phyloP scores from a whole-genome alignment of 2,113 vertebrate species.

The Vicugna pacos region DNA sequence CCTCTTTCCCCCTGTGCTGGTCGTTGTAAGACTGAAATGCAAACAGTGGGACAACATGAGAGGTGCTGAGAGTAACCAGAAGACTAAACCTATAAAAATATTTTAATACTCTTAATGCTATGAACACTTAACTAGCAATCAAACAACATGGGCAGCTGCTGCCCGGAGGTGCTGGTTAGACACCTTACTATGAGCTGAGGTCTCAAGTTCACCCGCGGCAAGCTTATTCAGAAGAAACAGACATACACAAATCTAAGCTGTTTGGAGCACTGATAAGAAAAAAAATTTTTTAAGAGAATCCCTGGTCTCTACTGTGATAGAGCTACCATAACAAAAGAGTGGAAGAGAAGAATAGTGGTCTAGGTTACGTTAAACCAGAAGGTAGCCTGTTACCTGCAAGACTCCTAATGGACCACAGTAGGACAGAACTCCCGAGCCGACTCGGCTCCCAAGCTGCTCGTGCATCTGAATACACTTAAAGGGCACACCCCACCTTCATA shows the following conservation, averaged over 20 bases:
- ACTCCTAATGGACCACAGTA: background rate
- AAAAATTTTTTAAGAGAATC: background rate
- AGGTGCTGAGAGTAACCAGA: background rate
- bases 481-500: background rate
- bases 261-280: background rate
- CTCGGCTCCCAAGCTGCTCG: background rate
- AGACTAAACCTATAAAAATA: background rate
- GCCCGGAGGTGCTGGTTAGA: background rate
- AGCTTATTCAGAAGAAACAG: background rate
- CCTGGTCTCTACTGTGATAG: background rate
- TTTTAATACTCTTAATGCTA: background rate
- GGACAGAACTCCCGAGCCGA: background rate
- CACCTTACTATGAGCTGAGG: background rate
- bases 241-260: background rate
- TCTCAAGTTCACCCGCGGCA: background rate
- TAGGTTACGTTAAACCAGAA: background rate
- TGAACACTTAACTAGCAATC: background rate
- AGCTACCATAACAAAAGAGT: background rate
- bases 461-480: background rate
- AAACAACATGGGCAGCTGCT: background rate
- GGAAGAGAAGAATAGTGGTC: background rate
- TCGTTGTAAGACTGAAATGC: slow-evolving; percentile 81
- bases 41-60: slow-evolving; percentile 16
- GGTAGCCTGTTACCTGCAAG: background rate
- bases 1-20: slow-evolving; percentile 88